Conservation (phyloP, 2,888 invertebrate species). For the Polydrusus cervinus region DNA sequence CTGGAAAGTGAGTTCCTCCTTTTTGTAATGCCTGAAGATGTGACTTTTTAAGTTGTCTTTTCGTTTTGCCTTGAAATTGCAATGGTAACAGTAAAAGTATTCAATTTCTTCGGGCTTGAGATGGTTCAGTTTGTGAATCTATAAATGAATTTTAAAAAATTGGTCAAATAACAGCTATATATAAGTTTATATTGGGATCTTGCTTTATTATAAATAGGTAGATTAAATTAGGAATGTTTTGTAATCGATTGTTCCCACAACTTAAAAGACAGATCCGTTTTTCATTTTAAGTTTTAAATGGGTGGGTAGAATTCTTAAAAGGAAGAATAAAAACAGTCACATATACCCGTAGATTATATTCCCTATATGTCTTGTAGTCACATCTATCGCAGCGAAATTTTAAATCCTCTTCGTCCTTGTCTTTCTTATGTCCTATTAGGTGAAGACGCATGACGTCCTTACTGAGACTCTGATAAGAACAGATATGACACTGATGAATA, state of each 20-base stretch:
- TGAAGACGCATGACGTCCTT: not conserved
- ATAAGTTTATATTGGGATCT: too few species aligned
- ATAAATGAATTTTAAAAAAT: not conserved
- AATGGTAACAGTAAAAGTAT: slow-evolving; percentile 33
- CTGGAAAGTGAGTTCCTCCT: not conserved
- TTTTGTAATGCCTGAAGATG: slow-evolving; percentile 9
- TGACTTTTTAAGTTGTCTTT: slow-evolving; percentile 25
- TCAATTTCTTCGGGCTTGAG: slow-evolving; percentile 11
- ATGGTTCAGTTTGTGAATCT: slow-evolving; percentile 31
- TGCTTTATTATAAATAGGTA: too few species aligned
- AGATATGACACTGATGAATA: not conserved
- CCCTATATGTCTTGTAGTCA: slow-evolving; percentile 14
- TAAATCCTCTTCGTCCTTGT: slow-evolving; percentile 8
- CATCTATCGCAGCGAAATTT: slow-evolving; percentile 22
- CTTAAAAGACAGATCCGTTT: too few species aligned
- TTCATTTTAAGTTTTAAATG: too few species aligned
- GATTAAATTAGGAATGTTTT: too few species aligned
- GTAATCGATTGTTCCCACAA: too few species aligned
- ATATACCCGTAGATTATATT: slow-evolving; percentile 12
- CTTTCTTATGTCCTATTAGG: not conserved
- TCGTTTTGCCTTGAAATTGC: slow-evolving; percentile 19
- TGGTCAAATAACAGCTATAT: not conserved
- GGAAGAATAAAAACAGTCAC: not conserved
- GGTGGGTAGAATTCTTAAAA: too few species aligned
- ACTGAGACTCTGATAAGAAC: not conserved